Evolutionary conservation across 1,140 invertebrate genomes (phyloP).

Genomic region (Bombus pascuorum): DNA sequence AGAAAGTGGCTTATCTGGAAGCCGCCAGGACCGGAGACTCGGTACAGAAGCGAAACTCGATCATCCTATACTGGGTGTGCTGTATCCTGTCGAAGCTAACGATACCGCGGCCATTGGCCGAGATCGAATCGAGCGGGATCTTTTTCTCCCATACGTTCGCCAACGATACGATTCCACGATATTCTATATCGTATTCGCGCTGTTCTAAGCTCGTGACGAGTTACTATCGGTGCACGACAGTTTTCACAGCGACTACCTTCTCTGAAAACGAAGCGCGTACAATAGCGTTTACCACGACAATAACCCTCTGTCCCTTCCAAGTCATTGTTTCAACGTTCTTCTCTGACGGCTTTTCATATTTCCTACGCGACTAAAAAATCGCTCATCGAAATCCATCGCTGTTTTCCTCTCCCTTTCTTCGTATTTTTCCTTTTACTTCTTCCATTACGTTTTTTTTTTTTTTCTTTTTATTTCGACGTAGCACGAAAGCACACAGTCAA

Average conservation of each 20-base stretch:
- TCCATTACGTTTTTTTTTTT: too few species aligned
- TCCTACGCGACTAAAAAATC: not conserved
- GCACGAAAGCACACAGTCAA: conserved; percentile 51
- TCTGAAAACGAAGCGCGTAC: not conserved
- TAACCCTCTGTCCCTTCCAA: not conserved
- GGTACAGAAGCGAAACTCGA: conserved; percentile 67
- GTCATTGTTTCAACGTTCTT: conserved; percentile 20
- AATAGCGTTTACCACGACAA: conserved; percentile 16
- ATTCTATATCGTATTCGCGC: not conserved
- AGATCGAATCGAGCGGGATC: not conserved
- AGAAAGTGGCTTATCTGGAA: conserved; percentile 77
- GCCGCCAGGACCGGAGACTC: conserved; percentile 65
- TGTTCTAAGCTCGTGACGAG: not conserved
- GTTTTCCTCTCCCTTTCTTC: too few species aligned
- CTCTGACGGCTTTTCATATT: not conserved
- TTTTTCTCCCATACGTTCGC: not conserved
- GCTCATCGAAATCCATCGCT: not conserved
- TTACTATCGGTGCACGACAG: not conserved
- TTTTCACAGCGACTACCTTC: conserved; percentile 14
- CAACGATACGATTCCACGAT: not conserved
- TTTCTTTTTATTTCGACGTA: conserved; percentile 22
- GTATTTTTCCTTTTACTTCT: not conserved
- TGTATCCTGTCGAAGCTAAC: conserved; percentile 22
- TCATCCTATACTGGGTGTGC: conserved; percentile 62
- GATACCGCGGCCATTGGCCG: conserved; percentile 12